Evolutionary conservation across 2,113 vertebrate genomes (phyloP), one percentile per base, ranked within the genome.

Genomic region (Salminus brasiliensis): DNA sequence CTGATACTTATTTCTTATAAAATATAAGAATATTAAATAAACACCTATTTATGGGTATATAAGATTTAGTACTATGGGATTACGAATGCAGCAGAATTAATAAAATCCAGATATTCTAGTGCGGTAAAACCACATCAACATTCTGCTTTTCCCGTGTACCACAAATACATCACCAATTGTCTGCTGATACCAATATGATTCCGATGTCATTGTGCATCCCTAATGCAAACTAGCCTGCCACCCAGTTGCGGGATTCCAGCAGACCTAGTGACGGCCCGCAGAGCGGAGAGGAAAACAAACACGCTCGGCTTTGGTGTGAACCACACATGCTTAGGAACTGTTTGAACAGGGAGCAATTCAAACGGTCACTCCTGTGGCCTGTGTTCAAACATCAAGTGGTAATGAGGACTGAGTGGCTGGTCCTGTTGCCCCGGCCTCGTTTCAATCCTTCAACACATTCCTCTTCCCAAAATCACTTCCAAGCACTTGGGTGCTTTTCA

Each of bases 281-380:
- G 84, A 80, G 60, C 77, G 63, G 82, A 81, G 82, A 85, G 80
- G 59, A 87, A 85, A 87, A 84, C 80, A 85, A 85, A 87, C 86
- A 85, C 41, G 81, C 43, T 77, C 32, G 57, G 66, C 81, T 83
- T 81, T 71, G 75, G 78, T 77, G 78, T 86, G 82, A 79, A 80
- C 74, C 81, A 72, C 85, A 83, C 81, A 85, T 83, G 83, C 81
- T 80, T 76, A 78, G 78, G 62, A 81, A 79, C 76, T 87, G 83
- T 87, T 87, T 87, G 52, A 87, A 85, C 76, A 87, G 72, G 81
- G 83, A 79, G 69, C 83, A 79, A 81, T 83, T 79, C 80, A 83
- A 83, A 78, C 47, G 47, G 60, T 84, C 79, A 74, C 83, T 87
- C 55, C 81, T 83, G 79, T 74, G 81, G 76, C 79, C 76, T 30